Base-by-base conservation (phyloP, 1,140 invertebrate species). In the Euborellia annulipes region DNA sequence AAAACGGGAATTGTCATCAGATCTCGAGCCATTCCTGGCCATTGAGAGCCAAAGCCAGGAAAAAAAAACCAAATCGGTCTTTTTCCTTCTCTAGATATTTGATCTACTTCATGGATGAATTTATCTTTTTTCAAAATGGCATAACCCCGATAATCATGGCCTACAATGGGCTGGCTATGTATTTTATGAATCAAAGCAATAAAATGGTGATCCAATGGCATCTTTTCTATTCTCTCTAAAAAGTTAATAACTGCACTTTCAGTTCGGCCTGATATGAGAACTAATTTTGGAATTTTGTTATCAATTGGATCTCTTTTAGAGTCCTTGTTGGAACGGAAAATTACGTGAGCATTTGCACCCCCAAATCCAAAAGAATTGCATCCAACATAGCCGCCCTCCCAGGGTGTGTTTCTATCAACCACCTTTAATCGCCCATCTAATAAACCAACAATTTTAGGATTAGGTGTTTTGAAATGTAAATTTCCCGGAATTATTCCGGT, bases 91-190 rank as follows among this genome's bases (percentile, higher is more conserved):
- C n/a, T n/a, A n/a, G n/a, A n/a, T n/a, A n/a, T n/a, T 34, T n/a
- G 8, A 9, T 34, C 30, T 13, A 72, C 56, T 54, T 75, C 55
- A 14, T 58, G 51, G 37, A 62, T 55, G 18, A 56, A 41, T 32
- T 62, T 55, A 2, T 70, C 69, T 32, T 50, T 54, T 43, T 73
- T 74, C 0, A 89, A 58, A 40, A 93, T 63, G 11, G 75, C 68
- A 59, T 77, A 93, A 3, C 88, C 91, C 54, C 88, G 71, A 59
- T 72, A 79, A 8, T 64, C 61, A 63, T 93, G 85, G 3, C 79
- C 75, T 17, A 65, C 52, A 43, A 85, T 75, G 45, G 79, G 73
- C 8, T 66, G 65, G 13, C 71, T 70, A 51, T 86, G 78, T 36
- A 85, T 72, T 48, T 80, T 74, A 52, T 85, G 79, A 8, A 92